A percentile compares a stretch with the other conserved stretches of the same genome.
Evolutionary conservation across 2,888 invertebrate genomes (phyloP).

Genomic region (Trissoscelio sp.): DNA sequence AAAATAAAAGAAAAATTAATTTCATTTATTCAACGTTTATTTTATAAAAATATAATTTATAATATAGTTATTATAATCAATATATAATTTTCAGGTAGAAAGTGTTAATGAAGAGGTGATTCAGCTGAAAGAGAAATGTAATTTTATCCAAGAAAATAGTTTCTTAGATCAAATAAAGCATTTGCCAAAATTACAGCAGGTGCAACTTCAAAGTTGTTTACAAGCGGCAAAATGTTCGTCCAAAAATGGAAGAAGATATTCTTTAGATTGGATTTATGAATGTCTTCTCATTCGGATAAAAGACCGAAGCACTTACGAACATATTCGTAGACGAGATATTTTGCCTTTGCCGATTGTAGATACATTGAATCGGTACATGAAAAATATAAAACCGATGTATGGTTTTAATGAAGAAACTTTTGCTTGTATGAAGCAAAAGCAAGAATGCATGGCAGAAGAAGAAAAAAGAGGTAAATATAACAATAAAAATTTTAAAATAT

Average conservation of each 20-base stretch:
- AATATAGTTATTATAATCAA: too few species aligned
- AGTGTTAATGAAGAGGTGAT: too few species aligned
- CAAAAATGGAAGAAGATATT: constrained; percentile 14
- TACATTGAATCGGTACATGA: constrained; percentile 20
- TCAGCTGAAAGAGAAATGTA: too few species aligned
- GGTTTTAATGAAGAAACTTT: constrained; percentile 29
- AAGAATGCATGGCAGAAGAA: not conserved
- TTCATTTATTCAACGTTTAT: too few species aligned
- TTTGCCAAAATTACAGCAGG: too few species aligned
- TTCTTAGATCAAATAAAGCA: too few species aligned
- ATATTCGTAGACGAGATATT: constrained; percentile 8
- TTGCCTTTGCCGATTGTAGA: constrained; percentile 16
- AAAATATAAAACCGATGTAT: constrained; percentile 16
- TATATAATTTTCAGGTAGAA: too few species aligned
- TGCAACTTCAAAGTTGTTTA: not conserved
- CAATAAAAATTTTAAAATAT: not conserved
- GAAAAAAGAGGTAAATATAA: constrained; percentile 7
- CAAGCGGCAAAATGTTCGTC: constrained; percentile 2
- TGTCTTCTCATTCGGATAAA: constrained; percentile 39
- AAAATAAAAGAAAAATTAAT: too few species aligned
- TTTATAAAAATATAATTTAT: too few species aligned
- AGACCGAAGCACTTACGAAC: constrained; percentile 13
- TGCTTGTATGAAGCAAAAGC: constrained; percentile 21
- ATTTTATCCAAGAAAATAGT: too few species aligned
- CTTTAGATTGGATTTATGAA: constrained; percentile 32